phyloP scores from a whole-genome alignment of 2,797 vertebrate species.

The Sebastes nivosus region DNA sequence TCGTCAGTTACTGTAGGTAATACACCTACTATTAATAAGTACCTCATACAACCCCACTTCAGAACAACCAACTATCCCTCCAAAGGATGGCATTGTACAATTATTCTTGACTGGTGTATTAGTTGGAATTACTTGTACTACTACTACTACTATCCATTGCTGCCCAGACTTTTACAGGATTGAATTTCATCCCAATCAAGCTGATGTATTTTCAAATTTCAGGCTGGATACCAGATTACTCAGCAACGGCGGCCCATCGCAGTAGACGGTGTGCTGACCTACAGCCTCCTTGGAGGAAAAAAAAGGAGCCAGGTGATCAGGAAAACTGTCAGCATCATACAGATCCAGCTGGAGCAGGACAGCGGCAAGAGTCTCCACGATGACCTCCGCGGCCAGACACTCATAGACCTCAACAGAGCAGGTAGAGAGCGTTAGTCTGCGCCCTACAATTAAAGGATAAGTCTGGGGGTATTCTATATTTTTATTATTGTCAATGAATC shows the following conservation, averaged over 20 bases:
- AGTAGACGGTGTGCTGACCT: constrained; percentile 86
- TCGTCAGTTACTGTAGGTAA: no score
- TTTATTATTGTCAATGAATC: not conserved
- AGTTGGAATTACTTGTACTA: not conserved
- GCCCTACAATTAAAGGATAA: not conserved
- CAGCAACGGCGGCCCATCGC: constrained; percentile 94
- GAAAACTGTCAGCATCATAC: constrained; percentile 88
- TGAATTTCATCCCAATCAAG: constrained; percentile 68
- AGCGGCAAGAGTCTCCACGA: constrained; percentile 98
- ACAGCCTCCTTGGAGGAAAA: constrained; percentile 80
- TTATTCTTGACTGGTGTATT: not conserved
- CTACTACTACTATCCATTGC: not conserved
- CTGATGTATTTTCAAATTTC: constrained; percentile 61
- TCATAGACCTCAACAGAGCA: constrained; percentile 95
- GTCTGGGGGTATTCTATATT: not conserved
- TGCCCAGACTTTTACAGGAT: not conserved
- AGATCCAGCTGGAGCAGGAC: constrained; percentile 98
- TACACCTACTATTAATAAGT: no score
- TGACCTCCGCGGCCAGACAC: constrained; percentile 86
- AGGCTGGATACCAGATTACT: constrained; percentile 99
- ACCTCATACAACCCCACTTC: no score
- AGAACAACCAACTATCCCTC: not conserved
- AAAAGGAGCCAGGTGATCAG: constrained; percentile 82
- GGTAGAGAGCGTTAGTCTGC: constrained; percentile 34
- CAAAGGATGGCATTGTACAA: not conserved